A percentile compares a stretch with the other conserved stretches of the same genome.
Conservation (phyloP, 2,888 invertebrate genomes). For the Andrena haemorrhoa region DNA sequence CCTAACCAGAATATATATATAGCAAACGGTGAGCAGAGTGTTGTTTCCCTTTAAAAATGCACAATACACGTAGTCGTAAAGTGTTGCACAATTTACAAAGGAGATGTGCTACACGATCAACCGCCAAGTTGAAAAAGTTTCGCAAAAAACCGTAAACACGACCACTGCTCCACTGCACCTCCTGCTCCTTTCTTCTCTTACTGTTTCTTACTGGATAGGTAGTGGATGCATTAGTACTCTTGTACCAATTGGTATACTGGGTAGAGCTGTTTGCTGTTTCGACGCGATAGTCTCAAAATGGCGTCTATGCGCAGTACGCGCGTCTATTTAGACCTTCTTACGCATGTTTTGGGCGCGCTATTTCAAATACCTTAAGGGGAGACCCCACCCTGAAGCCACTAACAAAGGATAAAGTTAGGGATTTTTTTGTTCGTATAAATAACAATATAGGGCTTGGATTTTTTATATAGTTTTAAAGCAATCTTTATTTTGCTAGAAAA, state of each 20-base stretch:
- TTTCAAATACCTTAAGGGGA: constrained; percentile 5
- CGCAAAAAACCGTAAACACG: constrained; percentile 50
- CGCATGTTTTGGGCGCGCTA: constrained; percentile 32
- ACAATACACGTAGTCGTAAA: background rate
- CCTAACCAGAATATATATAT: too few relatives aligned
- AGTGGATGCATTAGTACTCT: too few relatives aligned
- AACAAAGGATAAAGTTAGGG: too few relatives aligned
- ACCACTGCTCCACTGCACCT: constrained; percentile 33
- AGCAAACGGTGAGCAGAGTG: background rate
- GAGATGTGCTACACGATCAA: constrained; percentile 22
- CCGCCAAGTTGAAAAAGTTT: constrained; percentile 41
- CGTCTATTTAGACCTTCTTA: background rate
- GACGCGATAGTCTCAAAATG: constrained; percentile 56
- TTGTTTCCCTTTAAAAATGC: constrained; percentile 8
- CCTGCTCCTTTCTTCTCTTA: too few relatives aligned
- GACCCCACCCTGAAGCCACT: too few relatives aligned
- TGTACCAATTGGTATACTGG: constrained; percentile 1
- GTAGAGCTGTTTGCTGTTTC: constrained; percentile 55
- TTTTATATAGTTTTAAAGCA: too few relatives aligned
- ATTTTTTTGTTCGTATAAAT: too few relatives aligned
- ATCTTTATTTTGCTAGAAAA: too few relatives aligned
- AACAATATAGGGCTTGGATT: too few relatives aligned
- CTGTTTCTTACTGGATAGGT: too few relatives aligned
- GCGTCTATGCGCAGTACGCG: constrained; percentile 35
- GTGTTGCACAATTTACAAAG: constrained; percentile 33